phyloP scores from a whole-genome alignment of 2,797 vertebrate species.

The Anisognathus igniventris region DNA sequence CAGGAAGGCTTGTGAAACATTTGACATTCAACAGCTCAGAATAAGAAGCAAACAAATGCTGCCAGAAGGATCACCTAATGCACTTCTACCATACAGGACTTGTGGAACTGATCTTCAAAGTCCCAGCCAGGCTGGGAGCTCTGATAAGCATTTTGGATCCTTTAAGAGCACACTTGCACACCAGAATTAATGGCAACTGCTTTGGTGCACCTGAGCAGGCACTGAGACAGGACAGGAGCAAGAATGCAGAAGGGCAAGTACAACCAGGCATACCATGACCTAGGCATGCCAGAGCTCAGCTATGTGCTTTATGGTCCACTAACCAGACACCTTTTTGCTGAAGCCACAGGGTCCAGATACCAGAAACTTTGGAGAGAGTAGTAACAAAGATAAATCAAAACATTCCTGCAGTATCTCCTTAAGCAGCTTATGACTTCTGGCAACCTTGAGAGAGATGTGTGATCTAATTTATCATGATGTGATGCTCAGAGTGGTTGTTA shows the following conservation, averaged over 20 bases:
- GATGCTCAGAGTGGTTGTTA: background rate
- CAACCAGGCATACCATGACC: background rate
- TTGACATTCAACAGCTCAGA: background rate
- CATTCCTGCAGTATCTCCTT: background rate
- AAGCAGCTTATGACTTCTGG: background rate
- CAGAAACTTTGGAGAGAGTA: background rate
- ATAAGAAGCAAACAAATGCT: background rate
- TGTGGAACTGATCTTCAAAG: background rate
- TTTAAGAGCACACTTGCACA: background rate
- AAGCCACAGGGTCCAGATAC: background rate
- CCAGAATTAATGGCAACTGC: background rate
- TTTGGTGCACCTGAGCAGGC: background rate
- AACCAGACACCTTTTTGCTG: background rate
- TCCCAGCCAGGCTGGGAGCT: background rate
- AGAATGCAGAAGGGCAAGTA: slow-evolving; percentile 37
- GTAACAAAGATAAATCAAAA: background rate
- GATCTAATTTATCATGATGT: background rate
- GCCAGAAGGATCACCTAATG: background rate
- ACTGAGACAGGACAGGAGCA: background rate
- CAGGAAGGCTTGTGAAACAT: background rate
- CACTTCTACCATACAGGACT: background rate
- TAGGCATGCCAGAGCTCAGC: background rate
- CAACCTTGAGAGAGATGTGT: background rate
- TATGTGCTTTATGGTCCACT: background rate
- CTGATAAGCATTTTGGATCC: background rate